Evolutionary conservation across 2,888 invertebrate species (phyloP).

Genomic region (Drosophila prostipennis): DNA sequence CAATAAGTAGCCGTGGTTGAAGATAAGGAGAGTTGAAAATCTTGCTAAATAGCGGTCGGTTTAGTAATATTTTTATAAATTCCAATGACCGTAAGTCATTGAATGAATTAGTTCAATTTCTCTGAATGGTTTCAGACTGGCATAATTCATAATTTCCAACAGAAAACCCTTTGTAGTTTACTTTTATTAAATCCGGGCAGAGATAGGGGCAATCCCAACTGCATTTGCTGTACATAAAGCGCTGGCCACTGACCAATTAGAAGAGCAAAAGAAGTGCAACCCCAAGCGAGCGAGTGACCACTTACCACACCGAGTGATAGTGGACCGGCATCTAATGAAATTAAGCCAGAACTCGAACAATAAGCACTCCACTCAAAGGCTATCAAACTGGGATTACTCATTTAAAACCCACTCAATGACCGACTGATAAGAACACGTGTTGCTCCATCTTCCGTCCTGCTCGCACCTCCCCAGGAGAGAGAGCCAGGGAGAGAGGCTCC

Average conservation of each 20-base stretch:
- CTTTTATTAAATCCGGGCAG: neutral
- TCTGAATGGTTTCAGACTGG: neutral
- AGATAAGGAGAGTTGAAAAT: neutral
- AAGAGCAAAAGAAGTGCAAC: slow-evolving; percentile 49
- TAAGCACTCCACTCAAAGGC: slow-evolving; percentile 35
- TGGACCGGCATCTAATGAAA: slow-evolving; percentile 71
- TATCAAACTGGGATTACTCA: slow-evolving; percentile 51
- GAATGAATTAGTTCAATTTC: neutral
- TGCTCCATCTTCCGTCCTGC: slow-evolving; percentile 65
- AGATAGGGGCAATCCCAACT: slow-evolving; percentile 58
- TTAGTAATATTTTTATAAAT: neutral
- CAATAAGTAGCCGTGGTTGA: no score
- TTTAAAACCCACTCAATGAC: slow-evolving; percentile 18
- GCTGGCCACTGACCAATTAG: slow-evolving; percentile 68
- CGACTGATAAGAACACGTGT: slow-evolving; percentile 80
- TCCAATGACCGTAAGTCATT: no score
- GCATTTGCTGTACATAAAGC: slow-evolving; percentile 46
- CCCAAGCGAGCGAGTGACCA: slow-evolving; percentile 58
- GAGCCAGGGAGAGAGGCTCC: slow-evolving; percentile 7
- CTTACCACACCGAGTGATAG: slow-evolving; percentile 19
- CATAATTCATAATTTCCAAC: neutral
- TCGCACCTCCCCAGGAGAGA: slow-evolving; percentile 28
- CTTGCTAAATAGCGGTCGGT: neutral
- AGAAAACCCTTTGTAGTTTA: neutral
- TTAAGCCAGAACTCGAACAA: slow-evolving; percentile 42